phyloP scores from a whole-genome alignment of 2,888 invertebrate genomes.

The Cinara cedri region DNA sequence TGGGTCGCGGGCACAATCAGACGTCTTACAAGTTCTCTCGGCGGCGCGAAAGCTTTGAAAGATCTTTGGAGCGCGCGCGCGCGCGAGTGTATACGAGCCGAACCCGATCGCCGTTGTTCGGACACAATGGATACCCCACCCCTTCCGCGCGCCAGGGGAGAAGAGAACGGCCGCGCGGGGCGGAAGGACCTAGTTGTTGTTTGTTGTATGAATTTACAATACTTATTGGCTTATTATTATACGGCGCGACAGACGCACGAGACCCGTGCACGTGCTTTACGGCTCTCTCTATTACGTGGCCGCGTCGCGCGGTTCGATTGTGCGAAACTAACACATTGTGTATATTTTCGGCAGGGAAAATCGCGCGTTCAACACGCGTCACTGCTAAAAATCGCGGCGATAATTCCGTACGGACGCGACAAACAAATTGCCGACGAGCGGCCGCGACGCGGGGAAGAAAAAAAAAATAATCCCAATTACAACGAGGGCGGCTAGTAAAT shows the following conservation, averaged over 20 bases:
- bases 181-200: constrained; percentile 1
- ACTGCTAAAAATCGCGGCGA: too few species aligned
- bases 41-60: constrained; percentile 39
- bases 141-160: not conserved
- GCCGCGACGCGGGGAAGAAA: too few species aligned
- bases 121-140: constrained; percentile 42
- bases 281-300: constrained; percentile 22
- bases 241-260: constrained; percentile 35
- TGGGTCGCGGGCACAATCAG: constrained; percentile 37
- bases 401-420: too few species aligned
- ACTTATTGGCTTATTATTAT: too few species aligned
- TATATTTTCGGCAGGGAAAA: too few species aligned
- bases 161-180: not conserved
- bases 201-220: not conserved
- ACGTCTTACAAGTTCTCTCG: constrained; percentile 40
- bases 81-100: not conserved
- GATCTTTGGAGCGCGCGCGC: not conserved
- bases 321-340: too few species aligned
- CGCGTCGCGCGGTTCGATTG: constrained; percentile 38
- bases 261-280: not conserved
- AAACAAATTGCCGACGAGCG: too few species aligned
- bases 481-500: too few species aligned
- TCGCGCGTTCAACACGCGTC: too few species aligned
- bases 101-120: constrained; percentile 13
- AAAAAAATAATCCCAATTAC: too few species aligned